Evolutionary conservation across 2,113 vertebrate species (phyloP), one percentile per base, ranked within the genome.

Genomic region (Eupsittula cactorum): DNA sequence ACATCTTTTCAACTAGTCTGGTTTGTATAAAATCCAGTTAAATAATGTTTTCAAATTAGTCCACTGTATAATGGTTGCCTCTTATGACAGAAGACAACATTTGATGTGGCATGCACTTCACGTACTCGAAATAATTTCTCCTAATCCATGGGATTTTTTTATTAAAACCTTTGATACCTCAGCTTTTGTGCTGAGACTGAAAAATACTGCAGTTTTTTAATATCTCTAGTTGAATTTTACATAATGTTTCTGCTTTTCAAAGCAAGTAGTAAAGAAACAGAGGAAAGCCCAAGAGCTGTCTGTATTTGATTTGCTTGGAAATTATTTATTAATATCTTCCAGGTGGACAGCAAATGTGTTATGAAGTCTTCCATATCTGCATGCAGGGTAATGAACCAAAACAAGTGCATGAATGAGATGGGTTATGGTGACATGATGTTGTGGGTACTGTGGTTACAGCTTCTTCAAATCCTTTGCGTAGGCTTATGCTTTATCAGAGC

Each of bases 301-400:
- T 83, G 11, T 41, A 29, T 74, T 74, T 85, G 74, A 67, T 91
- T 77, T 85, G 25, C 60, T 86, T 79, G 35, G 69, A 73, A 90
- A 86, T 89, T 49, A 92, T 82, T 90, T 14, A 47, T 81, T 95
- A 50, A 65, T 60, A 53, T 92, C 29, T 90, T 94, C 53, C 68
- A 95, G 71, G 91, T 93, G 75, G 84, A 62, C 60, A 39, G 42
- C 31, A 84, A 92, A 83, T 62, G 35, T 55, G 23, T 87, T 80
- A 39, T 1, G 21, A 76, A 65, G 29, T 50, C 44, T 60, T 80
- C 46, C 10, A 0, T 78, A 28, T 81, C 31, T 93, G 62, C 29
- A 6, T 78, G 71, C 29, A 52, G 55, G 27, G 69, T 28, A 60
- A 35, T 71, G 77, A 95, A 70, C 47, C 52, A 60, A 64, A 94